Evolutionary conservation across 2,888 invertebrate genomes (phyloP).

Genomic region (Habrosyne pyritoides): DNA sequence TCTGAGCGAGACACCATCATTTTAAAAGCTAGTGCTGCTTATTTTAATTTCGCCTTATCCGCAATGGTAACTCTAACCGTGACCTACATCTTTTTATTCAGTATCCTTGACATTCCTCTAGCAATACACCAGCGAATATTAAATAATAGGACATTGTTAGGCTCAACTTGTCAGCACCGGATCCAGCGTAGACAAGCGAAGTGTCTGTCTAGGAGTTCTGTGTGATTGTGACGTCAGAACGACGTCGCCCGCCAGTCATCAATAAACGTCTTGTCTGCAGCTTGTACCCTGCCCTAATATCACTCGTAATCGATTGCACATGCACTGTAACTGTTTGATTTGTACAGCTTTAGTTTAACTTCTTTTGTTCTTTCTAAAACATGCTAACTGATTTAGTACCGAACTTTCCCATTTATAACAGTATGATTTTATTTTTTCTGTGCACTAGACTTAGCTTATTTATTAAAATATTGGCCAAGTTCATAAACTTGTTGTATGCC

Average conservation of each 20-base stretch:
- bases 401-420: too few relatives aligned
- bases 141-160: background rate
- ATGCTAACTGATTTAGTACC: too few relatives aligned
- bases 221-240: slow-evolving; percentile 2
- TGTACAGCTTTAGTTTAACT: too few relatives aligned
- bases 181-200: background rate
- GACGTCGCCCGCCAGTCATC: slow-evolving; percentile 11
- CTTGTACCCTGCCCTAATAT: slow-evolving; percentile 19
- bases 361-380: too few relatives aligned
- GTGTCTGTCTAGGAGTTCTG: slow-evolving; percentile 2
- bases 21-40: background rate
- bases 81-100: background rate
- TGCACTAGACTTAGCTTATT: too few relatives aligned
- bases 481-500: background rate
- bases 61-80: background rate
- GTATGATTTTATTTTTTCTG: too few relatives aligned
- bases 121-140: background rate
- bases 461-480: background rate
- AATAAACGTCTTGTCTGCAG: slow-evolving; percentile 24
- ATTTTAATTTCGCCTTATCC: background rate
- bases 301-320: slow-evolving; percentile 24
- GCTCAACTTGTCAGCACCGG: background rate
- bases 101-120: background rate
- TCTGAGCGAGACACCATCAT: background rate
- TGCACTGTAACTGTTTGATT: too few relatives aligned